Percentiles rank a stretch among this genome's conserved stretches.
phyloP scores from a whole-genome alignment of 2,888 invertebrate species.

The Teleogryllus oceanicus region DNA sequence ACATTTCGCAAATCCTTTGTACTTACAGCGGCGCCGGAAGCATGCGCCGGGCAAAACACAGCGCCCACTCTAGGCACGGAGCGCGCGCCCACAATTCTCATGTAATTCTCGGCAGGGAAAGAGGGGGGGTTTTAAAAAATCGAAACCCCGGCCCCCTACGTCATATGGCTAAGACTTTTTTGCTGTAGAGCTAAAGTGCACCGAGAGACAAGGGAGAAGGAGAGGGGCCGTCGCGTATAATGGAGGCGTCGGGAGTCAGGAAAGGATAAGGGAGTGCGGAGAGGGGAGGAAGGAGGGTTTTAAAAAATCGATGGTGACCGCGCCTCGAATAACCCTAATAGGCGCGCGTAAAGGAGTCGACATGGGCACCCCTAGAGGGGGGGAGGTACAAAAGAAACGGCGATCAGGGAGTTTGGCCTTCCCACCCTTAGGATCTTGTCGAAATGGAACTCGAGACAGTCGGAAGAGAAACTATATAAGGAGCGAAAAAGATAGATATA shows the following conservation, averaged over 20 bases:
- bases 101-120: neutral
- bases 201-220: neutral
- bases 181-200: neutral
- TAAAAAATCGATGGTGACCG: constrained; percentile 3
- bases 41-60: neutral
- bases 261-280: no score
- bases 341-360: neutral
- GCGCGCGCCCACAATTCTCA: neutral
- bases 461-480: no score
- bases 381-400: neutral
- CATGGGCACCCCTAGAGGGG: neutral
- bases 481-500: no score
- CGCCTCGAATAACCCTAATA: constrained; percentile 1
- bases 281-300: neutral
- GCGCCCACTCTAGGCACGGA: neutral
- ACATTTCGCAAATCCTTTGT: constrained; percentile 18
- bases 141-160: no score
- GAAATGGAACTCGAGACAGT: no score
- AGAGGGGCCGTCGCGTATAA: neutral
- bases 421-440: no score
- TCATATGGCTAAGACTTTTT: constrained; percentile 18
- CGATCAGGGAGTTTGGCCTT: neutral
- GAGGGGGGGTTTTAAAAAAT: no score
- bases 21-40: neutral
- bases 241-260: neutral